Evolutionary conservation across 2,888 invertebrate species (phyloP), one percentile per base, ranked within the genome.

Genomic region (Hemistola chrysoprasaria): DNA sequence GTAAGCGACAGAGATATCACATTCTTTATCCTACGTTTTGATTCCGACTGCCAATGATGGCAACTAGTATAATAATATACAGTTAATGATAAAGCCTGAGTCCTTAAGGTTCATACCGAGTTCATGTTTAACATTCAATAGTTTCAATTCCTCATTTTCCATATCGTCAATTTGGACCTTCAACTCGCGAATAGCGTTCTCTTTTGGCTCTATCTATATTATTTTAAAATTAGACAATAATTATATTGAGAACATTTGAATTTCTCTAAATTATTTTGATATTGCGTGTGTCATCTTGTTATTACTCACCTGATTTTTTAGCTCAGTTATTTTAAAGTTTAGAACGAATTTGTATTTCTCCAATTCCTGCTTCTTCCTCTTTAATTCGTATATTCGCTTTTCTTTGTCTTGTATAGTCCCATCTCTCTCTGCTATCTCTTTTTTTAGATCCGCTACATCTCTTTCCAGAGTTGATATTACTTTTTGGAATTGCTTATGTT

Each of bases 281-380:
- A n/a, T n/a, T n/a, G n/a, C n/a, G n/a, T n/a, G n/a, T n/a, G n/a
- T n/a, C n/a, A n/a, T n/a, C n/a, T n/a, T n/a, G n/a, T n/a, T n/a
- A n/a, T n/a, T n/a, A 63, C 74, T 55, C 41, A 87, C 90, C 79
- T 94, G 93, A 64, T 93, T 93, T 72, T 95, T 95, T 10, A 97
- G 76, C 64, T 98, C 97, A 20, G 94, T 93, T 43, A 98, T 96
- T 78, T 97, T 97, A 70, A 96, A 96, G 65, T 95, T 95, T 21
- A 97, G 82, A 1, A 97, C 96, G 73, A 96, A 97, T 70, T 96
- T 97, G 73, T 95, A 96, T 74, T 97, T 98, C 69, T 98, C 97
- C 49, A 98, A 78, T 68, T 97, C 97, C 65, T 94, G 93, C 66
- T 95, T 97, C 67, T 94, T 95, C 52, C 93, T 92, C 71, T 96